phyloP scores from a whole-genome alignment of 2,888 invertebrate species.

The Pteria penguin region DNA sequence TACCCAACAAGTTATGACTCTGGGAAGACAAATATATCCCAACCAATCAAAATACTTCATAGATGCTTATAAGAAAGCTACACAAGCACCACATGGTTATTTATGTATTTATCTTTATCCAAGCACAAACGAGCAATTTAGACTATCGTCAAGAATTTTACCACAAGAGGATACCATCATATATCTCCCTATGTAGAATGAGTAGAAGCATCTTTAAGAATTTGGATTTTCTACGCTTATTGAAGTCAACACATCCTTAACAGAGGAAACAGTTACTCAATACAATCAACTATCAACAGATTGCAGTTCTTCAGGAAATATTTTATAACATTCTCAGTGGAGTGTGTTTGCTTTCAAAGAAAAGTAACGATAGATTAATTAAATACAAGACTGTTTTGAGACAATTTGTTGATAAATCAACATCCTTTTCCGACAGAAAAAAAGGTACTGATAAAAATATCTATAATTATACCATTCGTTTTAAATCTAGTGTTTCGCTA shows the following conservation, averaged over 20 bases:
- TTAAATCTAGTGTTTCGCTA: too few species aligned
- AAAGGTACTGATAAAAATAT: too few species aligned
- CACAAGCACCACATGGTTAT: neutral
- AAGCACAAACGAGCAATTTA: neutral
- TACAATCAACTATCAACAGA: too few species aligned
- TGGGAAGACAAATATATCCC: constrained; percentile 28
- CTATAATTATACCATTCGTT: too few species aligned
- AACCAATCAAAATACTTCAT: constrained; percentile 12
- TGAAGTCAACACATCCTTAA: neutral
- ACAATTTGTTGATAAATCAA: too few species aligned
- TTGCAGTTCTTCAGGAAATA: too few species aligned
- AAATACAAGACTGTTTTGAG: too few species aligned
- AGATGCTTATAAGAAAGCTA: constrained; percentile 13
- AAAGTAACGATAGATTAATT: too few species aligned
- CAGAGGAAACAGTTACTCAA: neutral
- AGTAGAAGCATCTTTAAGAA: neutral
- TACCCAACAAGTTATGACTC: constrained; percentile 11
- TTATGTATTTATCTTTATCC: neutral
- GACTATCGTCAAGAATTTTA: neutral
- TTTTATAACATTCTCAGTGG: too few species aligned
- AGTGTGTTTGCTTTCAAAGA: too few species aligned
- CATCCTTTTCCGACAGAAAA: too few species aligned
- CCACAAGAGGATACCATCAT: neutral
- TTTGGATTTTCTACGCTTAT: constrained; percentile 13
- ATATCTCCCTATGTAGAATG: constrained; percentile 6